phyloP scores from a whole-genome alignment of 2,113 vertebrate genomes.

The Ciconia stormi region DNA sequence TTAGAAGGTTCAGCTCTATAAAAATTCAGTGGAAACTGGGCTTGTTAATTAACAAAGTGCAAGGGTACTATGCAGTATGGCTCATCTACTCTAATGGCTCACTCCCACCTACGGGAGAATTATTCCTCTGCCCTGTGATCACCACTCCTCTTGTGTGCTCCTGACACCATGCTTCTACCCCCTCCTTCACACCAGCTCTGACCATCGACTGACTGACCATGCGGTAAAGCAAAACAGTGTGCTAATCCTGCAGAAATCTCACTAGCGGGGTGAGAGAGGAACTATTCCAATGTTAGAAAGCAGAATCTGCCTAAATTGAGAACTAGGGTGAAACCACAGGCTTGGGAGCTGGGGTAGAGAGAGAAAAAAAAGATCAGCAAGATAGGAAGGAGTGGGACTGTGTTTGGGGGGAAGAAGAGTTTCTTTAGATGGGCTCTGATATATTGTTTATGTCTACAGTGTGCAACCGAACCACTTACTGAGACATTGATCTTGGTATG shows the following conservation, averaged over 20 bases:
- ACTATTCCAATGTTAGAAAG: not conserved
- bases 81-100: not conserved
- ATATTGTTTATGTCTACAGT: not conserved
- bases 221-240: not conserved
- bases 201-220: not conserved
- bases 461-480: not conserved
- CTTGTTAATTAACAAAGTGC: not conserved
- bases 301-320: not conserved
- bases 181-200: not conserved
- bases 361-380: not conserved
- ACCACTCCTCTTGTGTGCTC: not conserved
- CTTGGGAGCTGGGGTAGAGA: not conserved
- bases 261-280: fast-evolving
- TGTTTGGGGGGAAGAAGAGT: not conserved
- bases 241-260: not conserved
- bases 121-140: not conserved
- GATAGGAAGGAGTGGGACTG: not conserved
- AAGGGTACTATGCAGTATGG: not conserved
- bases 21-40: not conserved
- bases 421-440: not conserved
- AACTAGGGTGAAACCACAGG: not conserved
- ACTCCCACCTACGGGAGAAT: not conserved
- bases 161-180: not conserved
- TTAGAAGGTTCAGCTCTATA: not conserved
- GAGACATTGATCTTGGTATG: not conserved